These are phyloP conservation scores for Cryptotis parvus DNA, from an alignment of 2,113 vertebrate species.

Conservation along the genomic window DNA sequence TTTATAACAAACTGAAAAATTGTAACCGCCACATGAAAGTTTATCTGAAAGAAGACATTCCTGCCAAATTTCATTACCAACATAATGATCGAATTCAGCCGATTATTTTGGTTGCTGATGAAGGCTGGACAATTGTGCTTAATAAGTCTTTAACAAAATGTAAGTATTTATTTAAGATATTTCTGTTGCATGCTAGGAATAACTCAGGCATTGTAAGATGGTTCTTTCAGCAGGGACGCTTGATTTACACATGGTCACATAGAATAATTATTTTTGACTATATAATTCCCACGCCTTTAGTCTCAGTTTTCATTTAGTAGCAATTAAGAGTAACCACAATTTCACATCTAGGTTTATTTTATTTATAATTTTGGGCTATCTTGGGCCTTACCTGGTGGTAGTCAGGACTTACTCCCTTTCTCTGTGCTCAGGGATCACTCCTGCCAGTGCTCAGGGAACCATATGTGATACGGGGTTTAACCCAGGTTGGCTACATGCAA, in stretches of 20 bases:
- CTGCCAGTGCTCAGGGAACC: too few relatives aligned
- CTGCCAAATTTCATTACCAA: conserved; percentile 93
- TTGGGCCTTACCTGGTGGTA: too few relatives aligned
- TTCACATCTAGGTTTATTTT: not conserved
- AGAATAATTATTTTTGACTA: not conserved
- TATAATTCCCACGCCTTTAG: not conserved
- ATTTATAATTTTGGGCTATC: not conserved
- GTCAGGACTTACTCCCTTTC: too few relatives aligned
- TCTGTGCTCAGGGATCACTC: too few relatives aligned
- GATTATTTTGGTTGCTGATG: conserved; percentile 95
- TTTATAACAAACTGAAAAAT: conserved; percentile 88
- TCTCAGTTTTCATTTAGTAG: not conserved
- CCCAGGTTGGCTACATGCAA: too few relatives aligned
- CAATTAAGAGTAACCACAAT: not conserved
- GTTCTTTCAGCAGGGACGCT: not conserved
- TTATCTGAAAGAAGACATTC: conserved; percentile 93
- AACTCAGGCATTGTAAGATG: not conserved
- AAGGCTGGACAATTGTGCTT: conserved; percentile 96
- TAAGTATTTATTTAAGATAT: conserved; percentile 81
- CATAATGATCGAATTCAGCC: conserved; percentile 92
- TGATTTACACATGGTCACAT: not conserved
- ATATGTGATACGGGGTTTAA: too few relatives aligned
- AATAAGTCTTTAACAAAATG: conserved; percentile 85
- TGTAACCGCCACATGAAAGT: conserved; percentile 92
- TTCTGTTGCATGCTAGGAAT: not conserved